These are phyloP conservation scores for Clistopyga incitator DNA, from an alignment of 2,888 invertebrate genomes.

Conservation along the genomic window DNA sequence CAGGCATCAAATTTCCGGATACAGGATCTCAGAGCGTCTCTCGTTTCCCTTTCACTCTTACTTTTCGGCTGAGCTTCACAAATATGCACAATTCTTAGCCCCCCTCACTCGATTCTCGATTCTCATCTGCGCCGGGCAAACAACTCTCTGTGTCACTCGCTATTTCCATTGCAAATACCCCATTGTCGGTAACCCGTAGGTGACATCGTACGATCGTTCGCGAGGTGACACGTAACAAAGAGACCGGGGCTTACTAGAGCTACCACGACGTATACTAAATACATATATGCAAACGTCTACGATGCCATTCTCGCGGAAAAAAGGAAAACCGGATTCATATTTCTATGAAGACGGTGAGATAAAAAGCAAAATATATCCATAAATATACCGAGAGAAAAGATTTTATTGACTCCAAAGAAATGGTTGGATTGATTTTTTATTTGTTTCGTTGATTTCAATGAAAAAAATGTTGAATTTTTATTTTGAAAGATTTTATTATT, in stretches of 20 bases:
- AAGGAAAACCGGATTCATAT: slow-evolving; percentile 10
- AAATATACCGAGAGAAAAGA: neutral
- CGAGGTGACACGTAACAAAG: slow-evolving; percentile 66
- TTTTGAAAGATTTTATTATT: no score
- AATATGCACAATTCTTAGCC: slow-evolving; percentile 25
- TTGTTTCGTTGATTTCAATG: no score
- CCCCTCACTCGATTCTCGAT: slow-evolving; percentile 40
- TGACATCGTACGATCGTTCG: slow-evolving; percentile 72
- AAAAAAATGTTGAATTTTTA: no score
- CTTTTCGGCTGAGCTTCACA: slow-evolving; percentile 24
- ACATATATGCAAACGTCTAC: slow-evolving; percentile 44
- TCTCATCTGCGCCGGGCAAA: slow-evolving; percentile 36
- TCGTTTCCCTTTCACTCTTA: slow-evolving; percentile 22
- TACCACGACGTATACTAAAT: slow-evolving; percentile 49
- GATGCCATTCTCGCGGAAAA: slow-evolving; percentile 30
- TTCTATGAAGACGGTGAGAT: no score
- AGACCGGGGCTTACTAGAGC: slow-evolving; percentile 44
- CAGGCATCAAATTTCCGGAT: slow-evolving; percentile 2
- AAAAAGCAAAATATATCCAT: neutral
- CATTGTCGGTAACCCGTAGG: slow-evolving; percentile 76
- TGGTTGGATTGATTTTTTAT: no score
- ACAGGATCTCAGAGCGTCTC: neutral
- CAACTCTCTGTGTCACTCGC: slow-evolving; percentile 54
- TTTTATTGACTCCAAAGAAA: neutral
- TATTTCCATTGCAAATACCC: slow-evolving; percentile 77